phyloP scores from a whole-genome alignment of 1,140 invertebrate species.

The Eufriesea mexicana region DNA sequence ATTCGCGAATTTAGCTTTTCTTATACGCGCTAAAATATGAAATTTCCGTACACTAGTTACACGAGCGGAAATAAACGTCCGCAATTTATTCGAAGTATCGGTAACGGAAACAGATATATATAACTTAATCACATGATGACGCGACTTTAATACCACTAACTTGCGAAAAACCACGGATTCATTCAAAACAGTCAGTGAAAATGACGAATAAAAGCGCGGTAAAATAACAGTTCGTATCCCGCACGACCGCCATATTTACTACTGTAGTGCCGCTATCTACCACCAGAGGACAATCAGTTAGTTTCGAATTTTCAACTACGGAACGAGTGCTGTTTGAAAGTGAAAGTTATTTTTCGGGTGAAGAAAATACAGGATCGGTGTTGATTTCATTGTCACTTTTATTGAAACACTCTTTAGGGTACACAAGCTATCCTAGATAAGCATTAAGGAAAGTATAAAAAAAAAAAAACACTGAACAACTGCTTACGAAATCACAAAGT shows the following conservation, averaged over 20 bases:
- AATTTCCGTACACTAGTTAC: no score
- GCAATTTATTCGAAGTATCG: neutral
- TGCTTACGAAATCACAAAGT: slow-evolving; percentile 81
- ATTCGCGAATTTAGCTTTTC: neutral
- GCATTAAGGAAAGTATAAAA: slow-evolving; percentile 80
- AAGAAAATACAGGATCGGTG: neutral
- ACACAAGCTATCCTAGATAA: slow-evolving; percentile 80
- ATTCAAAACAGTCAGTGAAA: neutral
- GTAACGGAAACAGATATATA: neutral
- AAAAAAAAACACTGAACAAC: slow-evolving; percentile 77
- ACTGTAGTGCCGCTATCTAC: no score
- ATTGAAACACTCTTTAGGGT: slow-evolving; percentile 81
- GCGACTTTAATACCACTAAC: no score
- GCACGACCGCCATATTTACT: neutral
- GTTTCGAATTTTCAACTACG: neutral
- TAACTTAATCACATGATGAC: neutral
- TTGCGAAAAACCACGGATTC: neutral
- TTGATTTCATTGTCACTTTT: slow-evolving; percentile 79
- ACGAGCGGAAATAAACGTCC: neutral
- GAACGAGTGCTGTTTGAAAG: neutral
- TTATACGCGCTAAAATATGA: neutral
- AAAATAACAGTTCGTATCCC: neutral
- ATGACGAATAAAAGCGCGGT: neutral
- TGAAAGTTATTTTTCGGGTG: no score
- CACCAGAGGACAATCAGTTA: neutral